phyloP scores from a whole-genome alignment of 2,113 vertebrate genomes.

The Noctilio leporinus region DNA sequence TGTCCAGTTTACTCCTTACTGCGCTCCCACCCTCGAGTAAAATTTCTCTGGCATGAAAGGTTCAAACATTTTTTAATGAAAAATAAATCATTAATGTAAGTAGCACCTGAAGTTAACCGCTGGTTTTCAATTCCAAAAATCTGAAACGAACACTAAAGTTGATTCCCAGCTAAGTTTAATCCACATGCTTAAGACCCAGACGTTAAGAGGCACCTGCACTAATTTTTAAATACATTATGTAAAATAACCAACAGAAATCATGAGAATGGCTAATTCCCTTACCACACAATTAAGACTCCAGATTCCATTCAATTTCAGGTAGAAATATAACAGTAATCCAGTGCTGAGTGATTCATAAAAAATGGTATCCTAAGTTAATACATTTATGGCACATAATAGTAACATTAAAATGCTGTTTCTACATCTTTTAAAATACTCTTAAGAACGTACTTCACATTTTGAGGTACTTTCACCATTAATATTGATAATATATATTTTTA shows the following conservation, averaged over 20 bases:
- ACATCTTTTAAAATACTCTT: background rate
- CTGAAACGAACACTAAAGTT: background rate
- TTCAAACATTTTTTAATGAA: background rate
- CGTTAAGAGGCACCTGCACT: background rate
- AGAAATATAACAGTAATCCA: background rate
- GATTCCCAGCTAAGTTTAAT: background rate
- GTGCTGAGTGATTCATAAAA: background rate
- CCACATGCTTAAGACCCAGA: background rate
- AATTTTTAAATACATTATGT: background rate
- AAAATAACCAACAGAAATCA: background rate
- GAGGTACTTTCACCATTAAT: background rate
- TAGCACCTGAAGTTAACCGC: background rate
- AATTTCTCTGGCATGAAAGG: background rate
- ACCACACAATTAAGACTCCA: background rate
- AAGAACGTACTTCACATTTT: background rate
- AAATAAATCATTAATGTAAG: background rate
- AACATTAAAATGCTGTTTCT: background rate
- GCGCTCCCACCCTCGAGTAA: background rate
- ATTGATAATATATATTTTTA: background rate
- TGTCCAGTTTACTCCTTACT: background rate
- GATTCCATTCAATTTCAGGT: background rate
- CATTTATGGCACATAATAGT: background rate
- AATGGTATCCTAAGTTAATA: background rate
- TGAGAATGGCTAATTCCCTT: background rate
- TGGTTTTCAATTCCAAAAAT: background rate